Conservation (phyloP, 2,797 vertebrate genomes). For the Cynopterus sphinx region DNA sequence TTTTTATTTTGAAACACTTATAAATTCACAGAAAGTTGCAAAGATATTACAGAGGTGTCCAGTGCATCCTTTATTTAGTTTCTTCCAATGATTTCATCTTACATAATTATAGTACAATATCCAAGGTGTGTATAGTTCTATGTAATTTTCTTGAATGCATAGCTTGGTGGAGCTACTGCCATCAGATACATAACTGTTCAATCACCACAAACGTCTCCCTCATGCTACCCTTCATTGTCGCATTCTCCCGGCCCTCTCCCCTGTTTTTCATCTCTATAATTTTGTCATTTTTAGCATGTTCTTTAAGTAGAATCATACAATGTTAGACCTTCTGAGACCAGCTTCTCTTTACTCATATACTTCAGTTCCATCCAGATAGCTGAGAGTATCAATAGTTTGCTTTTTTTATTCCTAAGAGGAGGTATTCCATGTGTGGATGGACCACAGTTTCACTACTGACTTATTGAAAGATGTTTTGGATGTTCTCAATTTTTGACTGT, state of each 20-base stretch:
- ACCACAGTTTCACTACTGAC: neutral
- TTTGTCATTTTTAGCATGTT: slow-evolving; percentile 26
- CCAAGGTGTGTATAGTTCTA: neutral
- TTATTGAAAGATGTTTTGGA: neutral
- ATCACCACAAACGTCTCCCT: neutral
- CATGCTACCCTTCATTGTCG: neutral
- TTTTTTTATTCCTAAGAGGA: neutral
- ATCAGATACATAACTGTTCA: neutral
- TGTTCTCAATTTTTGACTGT: neutral
- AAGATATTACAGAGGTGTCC: neutral
- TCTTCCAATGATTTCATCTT: neutral
- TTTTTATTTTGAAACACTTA: slow-evolving; percentile 26
- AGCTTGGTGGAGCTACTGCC: neutral
- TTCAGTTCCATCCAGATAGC: neutral
- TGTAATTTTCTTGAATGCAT: neutral
- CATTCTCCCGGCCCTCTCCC: neutral
- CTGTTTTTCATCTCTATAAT: neutral
- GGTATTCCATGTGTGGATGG: neutral
- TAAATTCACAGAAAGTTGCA: neutral
- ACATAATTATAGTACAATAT: neutral
- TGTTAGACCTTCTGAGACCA: neutral
- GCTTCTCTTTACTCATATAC: neutral
- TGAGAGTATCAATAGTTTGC: neutral
- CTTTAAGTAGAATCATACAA: neutral
- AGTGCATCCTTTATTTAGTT: neutral